These are phyloP conservation scores for Bos indicus DNA, from an alignment of 2,113 vertebrate species.

Conservation along the genomic window DNA sequence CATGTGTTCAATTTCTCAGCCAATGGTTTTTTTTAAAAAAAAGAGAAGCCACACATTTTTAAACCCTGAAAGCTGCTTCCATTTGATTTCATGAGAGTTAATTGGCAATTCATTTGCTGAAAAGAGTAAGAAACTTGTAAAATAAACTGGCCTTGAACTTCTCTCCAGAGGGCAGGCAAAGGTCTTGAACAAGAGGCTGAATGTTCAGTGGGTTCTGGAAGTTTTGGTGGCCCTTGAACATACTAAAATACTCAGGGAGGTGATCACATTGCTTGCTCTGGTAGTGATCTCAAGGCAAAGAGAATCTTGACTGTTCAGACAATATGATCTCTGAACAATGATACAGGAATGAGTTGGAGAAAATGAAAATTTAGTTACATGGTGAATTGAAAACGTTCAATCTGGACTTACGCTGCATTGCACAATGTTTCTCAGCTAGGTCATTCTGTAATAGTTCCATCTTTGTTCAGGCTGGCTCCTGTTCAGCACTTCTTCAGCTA, in stretches of 20 bases:
- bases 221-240: neutral
- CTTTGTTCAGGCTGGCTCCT: neutral
- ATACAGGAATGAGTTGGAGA: neutral
- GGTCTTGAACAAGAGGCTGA: neutral
- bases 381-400: neutral
- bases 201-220: neutral
- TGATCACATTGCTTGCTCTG: neutral
- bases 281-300: neutral
- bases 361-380: neutral
- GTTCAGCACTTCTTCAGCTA: fast-evolving
- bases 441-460: neutral
- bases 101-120: neutral
- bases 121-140: neutral
- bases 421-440: neutral
- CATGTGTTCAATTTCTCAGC: neutral
- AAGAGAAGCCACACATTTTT: neutral
- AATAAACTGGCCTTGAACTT: neutral
- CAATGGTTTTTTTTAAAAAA: neutral
- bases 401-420: neutral
- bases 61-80: neutral
- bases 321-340: neutral
- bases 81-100: constrained; percentile 26
- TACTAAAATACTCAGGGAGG: neutral
- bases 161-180: neutral
- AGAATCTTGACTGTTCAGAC: neutral